Evolutionary conservation across 2,797 vertebrate species (phyloP).

Genomic region (Hydrophis major): DNA sequence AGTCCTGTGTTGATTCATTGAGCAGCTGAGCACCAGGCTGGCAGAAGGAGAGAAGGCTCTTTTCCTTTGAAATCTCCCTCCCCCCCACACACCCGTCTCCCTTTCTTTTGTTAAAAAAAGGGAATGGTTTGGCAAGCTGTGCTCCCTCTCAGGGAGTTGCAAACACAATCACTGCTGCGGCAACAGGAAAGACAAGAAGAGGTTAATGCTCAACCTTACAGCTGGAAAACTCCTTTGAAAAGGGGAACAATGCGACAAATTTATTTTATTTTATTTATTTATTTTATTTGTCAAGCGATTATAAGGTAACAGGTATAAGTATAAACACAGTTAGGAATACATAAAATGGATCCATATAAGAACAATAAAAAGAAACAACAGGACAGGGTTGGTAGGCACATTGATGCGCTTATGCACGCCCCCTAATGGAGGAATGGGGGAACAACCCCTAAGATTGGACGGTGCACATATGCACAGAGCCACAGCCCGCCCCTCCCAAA

Average conservation of each 20-base stretch:
- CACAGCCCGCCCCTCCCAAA: neutral
- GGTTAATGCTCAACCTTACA: neutral
- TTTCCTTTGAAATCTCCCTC: neutral
- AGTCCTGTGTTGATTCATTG: neutral
- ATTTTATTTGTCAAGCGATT: no score
- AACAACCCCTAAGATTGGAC: neutral
- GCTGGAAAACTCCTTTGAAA: neutral
- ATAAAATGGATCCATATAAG: no score
- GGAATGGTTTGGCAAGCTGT: neutral
- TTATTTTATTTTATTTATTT: no score
- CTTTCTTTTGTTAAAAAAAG: neutral
- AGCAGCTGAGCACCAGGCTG: neutral
- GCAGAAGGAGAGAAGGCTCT: neutral
- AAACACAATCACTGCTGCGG: neutral
- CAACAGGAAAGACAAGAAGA: neutral
- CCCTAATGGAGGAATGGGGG: neutral
- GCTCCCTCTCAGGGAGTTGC: neutral
- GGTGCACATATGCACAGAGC: neutral
- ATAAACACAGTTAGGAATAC: no score
- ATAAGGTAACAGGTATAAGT: no score
- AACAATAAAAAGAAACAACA: no score
- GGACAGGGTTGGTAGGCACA: no score
- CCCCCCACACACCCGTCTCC: neutral
- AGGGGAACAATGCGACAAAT: neutral
- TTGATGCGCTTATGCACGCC: no score